Conservation (phyloP, 2,113 vertebrate genomes). For the Rhynchomys soricoides region DNA sequence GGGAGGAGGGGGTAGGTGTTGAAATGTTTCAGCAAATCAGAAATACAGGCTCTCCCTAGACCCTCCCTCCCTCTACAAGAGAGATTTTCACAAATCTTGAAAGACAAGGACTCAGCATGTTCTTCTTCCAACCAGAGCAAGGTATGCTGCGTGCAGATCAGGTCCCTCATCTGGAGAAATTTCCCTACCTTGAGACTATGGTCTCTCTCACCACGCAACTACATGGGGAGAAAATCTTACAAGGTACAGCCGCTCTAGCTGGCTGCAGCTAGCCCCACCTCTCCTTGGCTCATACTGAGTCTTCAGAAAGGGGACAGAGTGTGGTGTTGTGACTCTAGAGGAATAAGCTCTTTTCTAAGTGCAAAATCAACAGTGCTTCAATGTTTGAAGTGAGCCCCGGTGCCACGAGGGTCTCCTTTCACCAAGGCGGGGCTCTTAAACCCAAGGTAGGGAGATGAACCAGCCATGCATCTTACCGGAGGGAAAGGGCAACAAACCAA, state of each 20-base stretch:
- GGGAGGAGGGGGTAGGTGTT: neutral
- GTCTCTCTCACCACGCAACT: neutral
- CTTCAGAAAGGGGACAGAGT: neutral
- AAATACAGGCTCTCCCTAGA: neutral
- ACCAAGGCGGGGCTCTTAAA: neutral
- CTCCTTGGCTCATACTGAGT: neutral
- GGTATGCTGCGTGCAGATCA: neutral
- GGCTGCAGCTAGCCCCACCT: accelerated
- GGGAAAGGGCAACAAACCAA: slow-evolving; percentile 42
- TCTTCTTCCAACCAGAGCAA: neutral
- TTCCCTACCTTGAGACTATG: neutral
- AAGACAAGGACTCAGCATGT: neutral
- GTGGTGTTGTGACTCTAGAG: neutral
- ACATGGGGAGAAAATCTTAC: neutral
- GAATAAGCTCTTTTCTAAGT: neutral
- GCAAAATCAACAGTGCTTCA: neutral
- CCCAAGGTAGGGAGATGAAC: neutral
- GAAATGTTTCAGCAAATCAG: slow-evolving; percentile 36
- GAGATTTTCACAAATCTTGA: no score
- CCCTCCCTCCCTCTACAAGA: neutral
- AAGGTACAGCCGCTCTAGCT: neutral
- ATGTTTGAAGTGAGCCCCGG: neutral
- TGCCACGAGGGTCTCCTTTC: neutral
- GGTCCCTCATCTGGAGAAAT: neutral
- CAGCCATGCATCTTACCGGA: neutral